Percentiles rank a stretch among this genome's conserved stretches.
Evolutionary conservation across 35 echinoderm and acorn worm genomes (phyloP).

Genomic region (Eucidaris tribuloides): DNA sequence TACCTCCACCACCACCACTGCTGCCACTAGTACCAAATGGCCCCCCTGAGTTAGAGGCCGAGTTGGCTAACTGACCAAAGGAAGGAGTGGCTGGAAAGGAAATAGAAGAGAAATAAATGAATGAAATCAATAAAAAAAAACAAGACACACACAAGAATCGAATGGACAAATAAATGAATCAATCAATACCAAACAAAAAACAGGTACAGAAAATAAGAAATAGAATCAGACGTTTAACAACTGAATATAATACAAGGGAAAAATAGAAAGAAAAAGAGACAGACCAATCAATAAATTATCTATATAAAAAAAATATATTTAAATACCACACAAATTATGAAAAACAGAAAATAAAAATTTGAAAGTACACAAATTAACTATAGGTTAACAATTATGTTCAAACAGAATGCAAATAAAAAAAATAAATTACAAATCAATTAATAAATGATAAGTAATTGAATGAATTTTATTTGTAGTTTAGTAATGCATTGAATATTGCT

Average conservation of each 20-base stretch:
- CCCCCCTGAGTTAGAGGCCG: constrained; percentile 1
- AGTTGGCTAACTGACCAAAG: constrained; percentile 4
- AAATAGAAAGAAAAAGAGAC: too few species aligned
- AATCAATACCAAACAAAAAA: neutral
- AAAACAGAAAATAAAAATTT: too few species aligned
- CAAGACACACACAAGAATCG: neutral
- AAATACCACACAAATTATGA: too few species aligned
- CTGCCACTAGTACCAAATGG: too few species aligned
- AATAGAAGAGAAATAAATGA: neutral
- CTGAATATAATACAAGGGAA: too few species aligned
- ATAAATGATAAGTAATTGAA: neutral
- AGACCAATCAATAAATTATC: too few species aligned
- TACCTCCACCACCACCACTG: too few species aligned
- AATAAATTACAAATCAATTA: neutral
- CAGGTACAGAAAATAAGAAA: neutral
- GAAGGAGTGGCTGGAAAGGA: neutral
- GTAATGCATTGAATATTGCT: neutral
- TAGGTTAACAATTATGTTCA: too few species aligned
- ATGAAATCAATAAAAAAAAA: neutral
- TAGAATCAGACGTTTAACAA: too few species aligned
- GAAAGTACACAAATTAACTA: too few species aligned
- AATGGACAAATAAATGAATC: neutral
- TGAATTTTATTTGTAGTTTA: neutral
- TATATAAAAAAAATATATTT: too few species aligned
- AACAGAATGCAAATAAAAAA: neutral